A percentile compares a stretch with the other conserved stretches of the same genome.
These are phyloP conservation scores for Tridacna crocea DNA, from an alignment of 2,888 invertebrate genomes.

Conservation along the genomic window DNA sequence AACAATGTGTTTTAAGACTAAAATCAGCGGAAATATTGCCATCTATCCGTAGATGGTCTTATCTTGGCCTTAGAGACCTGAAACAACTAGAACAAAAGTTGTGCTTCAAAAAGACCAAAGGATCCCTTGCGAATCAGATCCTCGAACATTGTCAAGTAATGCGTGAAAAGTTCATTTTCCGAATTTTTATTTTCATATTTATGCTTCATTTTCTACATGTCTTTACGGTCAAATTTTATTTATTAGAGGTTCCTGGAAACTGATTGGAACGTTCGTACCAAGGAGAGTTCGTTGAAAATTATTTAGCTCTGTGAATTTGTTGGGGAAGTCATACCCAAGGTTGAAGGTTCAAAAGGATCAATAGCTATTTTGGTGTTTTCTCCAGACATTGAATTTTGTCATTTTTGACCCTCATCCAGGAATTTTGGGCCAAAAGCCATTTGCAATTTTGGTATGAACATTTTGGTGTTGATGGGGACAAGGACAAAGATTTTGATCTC, in stretches of 20 bases:
- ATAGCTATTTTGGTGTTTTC: neutral
- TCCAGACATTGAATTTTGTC: neutral
- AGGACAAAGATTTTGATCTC: too few relatives aligned
- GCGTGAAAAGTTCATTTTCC: neutral
- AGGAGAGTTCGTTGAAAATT: neutral
- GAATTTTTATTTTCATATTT: neutral
- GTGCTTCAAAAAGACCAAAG: neutral
- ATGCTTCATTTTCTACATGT: neutral
- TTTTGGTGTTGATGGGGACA: too few relatives aligned
- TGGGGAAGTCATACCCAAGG: neutral
- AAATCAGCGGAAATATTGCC: slow-evolving; percentile 1
- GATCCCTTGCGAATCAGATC: neutral
- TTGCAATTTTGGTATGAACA: too few relatives aligned
- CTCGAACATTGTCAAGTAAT: neutral
- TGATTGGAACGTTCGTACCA: neutral
- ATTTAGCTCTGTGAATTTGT: too few relatives aligned
- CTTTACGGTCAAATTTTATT: neutral
- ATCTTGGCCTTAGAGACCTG: neutral
- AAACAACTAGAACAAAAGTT: neutral
- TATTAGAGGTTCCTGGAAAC: neutral
- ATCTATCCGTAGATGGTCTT: neutral
- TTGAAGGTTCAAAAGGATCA: neutral
- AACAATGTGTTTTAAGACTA: slow-evolving; percentile 9
- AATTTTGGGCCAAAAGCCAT: neutral
- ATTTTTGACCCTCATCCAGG: neutral